A percentile compares a stretch with the other conserved stretches of the same genome.
Evolutionary conservation across 2,888 invertebrate species (phyloP).

Genomic region (Epirrhoe alternata): DNA sequence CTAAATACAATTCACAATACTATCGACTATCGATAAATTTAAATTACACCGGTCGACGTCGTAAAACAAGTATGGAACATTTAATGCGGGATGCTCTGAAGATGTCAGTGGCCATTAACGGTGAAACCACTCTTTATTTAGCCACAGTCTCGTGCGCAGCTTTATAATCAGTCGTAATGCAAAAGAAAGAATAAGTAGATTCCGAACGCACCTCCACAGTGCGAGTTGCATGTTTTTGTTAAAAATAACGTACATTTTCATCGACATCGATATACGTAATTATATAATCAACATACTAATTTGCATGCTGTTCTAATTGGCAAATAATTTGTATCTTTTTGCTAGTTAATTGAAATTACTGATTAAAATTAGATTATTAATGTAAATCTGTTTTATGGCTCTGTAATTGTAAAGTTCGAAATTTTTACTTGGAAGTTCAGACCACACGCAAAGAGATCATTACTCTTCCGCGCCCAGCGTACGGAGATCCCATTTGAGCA

Average conservation of each 20-base stretch:
- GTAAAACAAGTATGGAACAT: conserved; percentile 62
- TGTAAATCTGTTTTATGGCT: conserved; percentile 56
- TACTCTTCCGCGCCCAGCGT: conserved; percentile 54
- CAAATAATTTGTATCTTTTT: conserved; percentile 59
- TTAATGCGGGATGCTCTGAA: conserved; percentile 64
- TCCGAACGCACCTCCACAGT: conserved; percentile 51
- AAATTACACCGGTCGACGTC: conserved; percentile 38
- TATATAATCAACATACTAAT: conserved; percentile 60
- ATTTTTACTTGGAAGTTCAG: conserved; percentile 57
- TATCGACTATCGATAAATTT: conserved; percentile 56
- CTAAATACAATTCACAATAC: conserved; percentile 11
- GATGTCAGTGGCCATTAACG: conserved; percentile 73
- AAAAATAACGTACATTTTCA: conserved; percentile 55
- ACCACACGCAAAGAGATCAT: conserved; percentile 72
- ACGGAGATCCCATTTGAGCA: conserved; percentile 51
- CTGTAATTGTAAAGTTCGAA: conserved; percentile 58
- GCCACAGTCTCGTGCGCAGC: conserved; percentile 62
- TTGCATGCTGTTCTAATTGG: conserved; percentile 62
- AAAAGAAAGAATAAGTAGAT: conserved; percentile 55
- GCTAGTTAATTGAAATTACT: conserved; percentile 58
- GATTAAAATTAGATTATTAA: conserved; percentile 63
- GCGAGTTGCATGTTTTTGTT: conserved; percentile 49
- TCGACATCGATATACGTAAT: conserved; percentile 60
- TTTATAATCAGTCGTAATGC: conserved; percentile 58
- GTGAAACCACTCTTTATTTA: conserved; percentile 74